Evolutionary conservation across 1,140 invertebrate genomes (phyloP).

Genomic region (Cryptotermes secundus): DNA sequence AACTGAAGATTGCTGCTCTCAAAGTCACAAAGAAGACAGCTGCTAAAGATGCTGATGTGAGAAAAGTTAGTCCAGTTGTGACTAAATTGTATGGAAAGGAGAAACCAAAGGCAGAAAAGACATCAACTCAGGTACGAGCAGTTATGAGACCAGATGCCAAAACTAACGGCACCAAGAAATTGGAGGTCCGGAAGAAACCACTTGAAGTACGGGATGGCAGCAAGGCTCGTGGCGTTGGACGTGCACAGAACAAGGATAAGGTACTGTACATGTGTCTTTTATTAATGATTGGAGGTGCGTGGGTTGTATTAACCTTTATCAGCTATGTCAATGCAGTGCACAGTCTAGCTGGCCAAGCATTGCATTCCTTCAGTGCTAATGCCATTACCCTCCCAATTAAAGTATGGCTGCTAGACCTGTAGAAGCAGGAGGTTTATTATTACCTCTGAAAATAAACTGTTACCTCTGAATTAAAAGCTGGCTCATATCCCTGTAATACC

Average conservation of each 20-base stretch:
- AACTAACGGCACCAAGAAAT: neutral
- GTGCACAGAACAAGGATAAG: neutral
- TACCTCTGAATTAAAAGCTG: too few species aligned
- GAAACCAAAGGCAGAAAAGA: slow-evolving; percentile 14
- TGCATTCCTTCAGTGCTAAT: too few species aligned
- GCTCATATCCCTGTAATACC: too few species aligned
- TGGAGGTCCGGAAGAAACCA: neutral
- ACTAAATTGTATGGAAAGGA: slow-evolving; percentile 5
- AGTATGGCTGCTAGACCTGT: too few species aligned
- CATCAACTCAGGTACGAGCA: neutral
- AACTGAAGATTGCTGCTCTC: slow-evolving; percentile 40
- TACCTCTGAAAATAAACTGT: too few species aligned
- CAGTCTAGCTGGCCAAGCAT: too few species aligned
- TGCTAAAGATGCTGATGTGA: slow-evolving; percentile 2
- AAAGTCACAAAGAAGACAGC: slow-evolving; percentile 37
- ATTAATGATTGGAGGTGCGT: too few species aligned
- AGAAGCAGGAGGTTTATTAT: too few species aligned
- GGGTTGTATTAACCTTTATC: too few species aligned
- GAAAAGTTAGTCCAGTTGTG: neutral
- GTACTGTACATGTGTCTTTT: neutral
- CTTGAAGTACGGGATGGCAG: neutral
- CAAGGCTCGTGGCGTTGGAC: neutral
- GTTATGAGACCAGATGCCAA: neutral
- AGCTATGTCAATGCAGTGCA: too few species aligned
- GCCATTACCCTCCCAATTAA: too few species aligned